Evolutionary conservation across 2,113 vertebrate species (phyloP), one percentile per base, ranked within the genome.

Genomic region (Talpa occidentalis): DNA sequence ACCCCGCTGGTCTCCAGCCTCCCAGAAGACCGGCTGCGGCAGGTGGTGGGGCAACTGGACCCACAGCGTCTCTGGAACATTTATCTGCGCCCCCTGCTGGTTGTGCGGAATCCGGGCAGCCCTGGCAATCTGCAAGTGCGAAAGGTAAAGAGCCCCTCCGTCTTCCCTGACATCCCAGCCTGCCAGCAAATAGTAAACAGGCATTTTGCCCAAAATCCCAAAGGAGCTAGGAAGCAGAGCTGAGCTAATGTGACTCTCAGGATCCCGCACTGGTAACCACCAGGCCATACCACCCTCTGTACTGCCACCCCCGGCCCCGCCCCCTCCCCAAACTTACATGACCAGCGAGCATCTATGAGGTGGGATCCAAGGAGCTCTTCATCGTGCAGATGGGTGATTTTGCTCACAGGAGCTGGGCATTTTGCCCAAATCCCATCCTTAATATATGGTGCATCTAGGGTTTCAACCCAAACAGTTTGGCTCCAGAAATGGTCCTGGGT

Each of bases 31-130:
- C 98, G 98, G 70, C 96, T 99, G 42, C 98, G 97, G 64, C 97
- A 94, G 16, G 97, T 99, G 78, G 97, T 98, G 62, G 98, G 98
- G 28, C 98, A 98, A 15, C 98, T 99, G 66, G 98, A 99, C 0
- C 96, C 98, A 1, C 79, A 97, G 26, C 98, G 99, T 19, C 97
- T 99, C 59, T 99, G 99, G 99, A 97, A 98, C 72, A 98, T 97
- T 67, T 98, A 98, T 72, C 96, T 99, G 96, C 98, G 97, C 66
- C 98, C 99, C 9, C 98, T 99, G 89, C 97, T 99, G 21, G 98
- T 98, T 35, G 98, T 99, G 89, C 97, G 99, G 69, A 98, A 98
- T 1, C 98, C 99, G 0, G 99, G 99, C 42, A 99, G 98, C 0
- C 93, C 96, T 0, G 99, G 99, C 32, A 99, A 98, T 97, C 72